phyloP scores from a whole-genome alignment of 2,888 invertebrate species.

The Hirtodrosophila duncani region DNA sequence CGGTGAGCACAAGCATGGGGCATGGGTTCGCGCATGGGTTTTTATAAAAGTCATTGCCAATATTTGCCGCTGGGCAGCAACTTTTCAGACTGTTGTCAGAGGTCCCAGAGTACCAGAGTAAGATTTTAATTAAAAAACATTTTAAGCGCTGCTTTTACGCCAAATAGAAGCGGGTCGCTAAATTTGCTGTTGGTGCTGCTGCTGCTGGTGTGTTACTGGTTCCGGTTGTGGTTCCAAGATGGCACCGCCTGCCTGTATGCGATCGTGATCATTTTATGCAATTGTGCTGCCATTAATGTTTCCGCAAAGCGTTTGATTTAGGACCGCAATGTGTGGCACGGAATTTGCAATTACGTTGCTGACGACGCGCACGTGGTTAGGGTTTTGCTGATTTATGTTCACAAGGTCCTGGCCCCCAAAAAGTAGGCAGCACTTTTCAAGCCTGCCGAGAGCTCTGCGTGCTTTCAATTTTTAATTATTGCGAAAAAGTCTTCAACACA shows the following conservation, averaged over 20 bases:
- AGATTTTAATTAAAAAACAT: too few relatives aligned
- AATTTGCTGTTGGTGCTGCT: too few relatives aligned
- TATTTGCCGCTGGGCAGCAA: conserved; percentile 22
- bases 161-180: too few relatives aligned
- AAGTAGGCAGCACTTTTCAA: conserved; percentile 26
- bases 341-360: conserved; percentile 62
- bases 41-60: conserved; percentile 32
- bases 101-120: too few relatives aligned
- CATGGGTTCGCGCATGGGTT: not conserved
- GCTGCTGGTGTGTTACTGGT: too few relatives aligned
- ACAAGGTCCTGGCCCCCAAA: conserved; percentile 9
- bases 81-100: conserved; percentile 34
- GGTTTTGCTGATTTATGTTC: conserved; percentile 57
- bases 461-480: conserved; percentile 64
- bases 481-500: conserved; percentile 35
- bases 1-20: not conserved
- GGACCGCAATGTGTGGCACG: conserved; percentile 49
- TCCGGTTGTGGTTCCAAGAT: too few relatives aligned
- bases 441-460: conserved; percentile 34
- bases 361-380: conserved; percentile 51
- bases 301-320: conserved; percentile 64
- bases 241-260: too few relatives aligned
- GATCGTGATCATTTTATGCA: conserved; percentile 62
- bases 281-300: conserved; percentile 62
- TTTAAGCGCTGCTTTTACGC: too few relatives aligned